These are phyloP conservation scores for Nomada flava DNA, from an alignment of 2,888 invertebrate species.

Conservation along the genomic window DNA sequence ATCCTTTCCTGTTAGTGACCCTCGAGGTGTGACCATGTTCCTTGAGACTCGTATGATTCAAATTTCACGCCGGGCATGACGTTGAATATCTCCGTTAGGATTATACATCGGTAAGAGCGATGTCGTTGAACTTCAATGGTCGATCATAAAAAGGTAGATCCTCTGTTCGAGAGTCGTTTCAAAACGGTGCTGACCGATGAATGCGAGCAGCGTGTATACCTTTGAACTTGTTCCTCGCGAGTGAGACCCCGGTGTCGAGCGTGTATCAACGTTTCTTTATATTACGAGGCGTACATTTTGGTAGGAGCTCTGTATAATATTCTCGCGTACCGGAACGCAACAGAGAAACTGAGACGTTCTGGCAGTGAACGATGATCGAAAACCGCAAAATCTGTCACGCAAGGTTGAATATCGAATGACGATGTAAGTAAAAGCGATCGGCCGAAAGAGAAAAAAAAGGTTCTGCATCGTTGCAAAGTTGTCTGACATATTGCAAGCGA, in stretches of 20 bases:
- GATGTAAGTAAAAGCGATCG: slow-evolving; percentile 35
- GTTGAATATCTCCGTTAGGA: slow-evolving; percentile 74
- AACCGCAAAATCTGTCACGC: slow-evolving; percentile 52
- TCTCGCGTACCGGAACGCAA: slow-evolving; percentile 49
- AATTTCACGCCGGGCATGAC: slow-evolving; percentile 71
- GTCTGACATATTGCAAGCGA: not conserved
- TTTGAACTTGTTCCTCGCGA: slow-evolving; percentile 71
- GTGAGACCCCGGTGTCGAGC: slow-evolving; percentile 42
- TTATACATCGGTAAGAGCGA: slow-evolving; percentile 64
- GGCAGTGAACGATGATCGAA: slow-evolving; percentile 16
- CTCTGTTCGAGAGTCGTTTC: slow-evolving; percentile 51
- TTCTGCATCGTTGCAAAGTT: not conserved
- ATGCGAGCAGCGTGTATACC: slow-evolving; percentile 57
- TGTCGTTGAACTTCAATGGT: slow-evolving; percentile 71
- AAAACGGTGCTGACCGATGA: slow-evolving; percentile 59
- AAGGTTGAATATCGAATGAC: slow-evolving; percentile 45
- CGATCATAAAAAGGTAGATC: slow-evolving; percentile 64
- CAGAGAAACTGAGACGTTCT: slow-evolving; percentile 16
- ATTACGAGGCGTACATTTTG: slow-evolving; percentile 7
- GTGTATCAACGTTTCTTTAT: slow-evolving; percentile 49
- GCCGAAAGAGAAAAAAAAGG: not conserved
- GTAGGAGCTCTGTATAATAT: slow-evolving; percentile 27
- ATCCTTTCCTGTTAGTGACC: slow-evolving; percentile 73
- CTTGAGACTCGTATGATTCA: slow-evolving; percentile 68
- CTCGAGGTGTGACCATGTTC: slow-evolving; percentile 71